Percentiles rank a stretch among this genome's conserved stretches.
phyloP scores from a whole-genome alignment of 1,140 invertebrate genomes.

The Danaus melanippus region DNA sequence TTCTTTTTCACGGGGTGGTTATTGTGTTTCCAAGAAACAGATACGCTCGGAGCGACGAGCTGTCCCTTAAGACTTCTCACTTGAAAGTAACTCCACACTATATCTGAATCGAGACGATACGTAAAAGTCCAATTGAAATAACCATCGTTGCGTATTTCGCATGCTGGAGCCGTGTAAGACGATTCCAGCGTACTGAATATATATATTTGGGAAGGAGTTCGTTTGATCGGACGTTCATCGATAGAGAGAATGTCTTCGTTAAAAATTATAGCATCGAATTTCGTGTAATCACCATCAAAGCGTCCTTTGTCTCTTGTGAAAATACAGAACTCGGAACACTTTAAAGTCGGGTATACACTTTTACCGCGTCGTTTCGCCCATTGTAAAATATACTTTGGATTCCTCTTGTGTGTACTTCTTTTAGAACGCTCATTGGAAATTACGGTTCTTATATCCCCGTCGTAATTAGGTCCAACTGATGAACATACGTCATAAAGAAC shows the following conservation, averaged over 20 bases:
- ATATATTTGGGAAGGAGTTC: conserved; percentile 41
- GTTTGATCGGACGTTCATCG: conserved; percentile 20
- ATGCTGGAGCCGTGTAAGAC: conserved; percentile 28
- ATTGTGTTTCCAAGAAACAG: conserved; percentile 30
- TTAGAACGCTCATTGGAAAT: conserved; percentile 3
- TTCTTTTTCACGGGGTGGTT: conserved; percentile 21
- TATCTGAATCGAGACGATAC: conserved; percentile 77
- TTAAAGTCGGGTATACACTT: conserved; percentile 16
- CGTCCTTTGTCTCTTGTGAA: conserved; percentile 25
- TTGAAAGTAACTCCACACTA: conserved; percentile 70
- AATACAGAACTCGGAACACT: conserved; percentile 32
- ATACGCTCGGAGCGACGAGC: conserved; percentile 39
- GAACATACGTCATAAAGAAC: conserved; percentile 16
- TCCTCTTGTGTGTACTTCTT: conserved; percentile 2
- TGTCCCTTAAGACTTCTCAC: conserved; percentile 31
- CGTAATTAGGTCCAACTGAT: conserved; percentile 10
- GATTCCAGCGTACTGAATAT: conserved; percentile 50
- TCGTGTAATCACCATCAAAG: conserved; percentile 25
- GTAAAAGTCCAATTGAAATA: conserved; percentile 78
- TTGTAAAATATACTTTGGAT: conserved; percentile 23
- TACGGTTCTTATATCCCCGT: conserved; percentile 10
- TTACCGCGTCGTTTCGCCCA: conserved; percentile 17
- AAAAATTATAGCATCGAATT: conserved; percentile 35
- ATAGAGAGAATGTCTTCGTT: conserved; percentile 22
- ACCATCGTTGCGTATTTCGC: conserved; percentile 34